Percentiles rank a stretch among this genome's conserved stretches.
phyloP scores from a whole-genome alignment of 2,888 invertebrate species.

The Idaea dimidiata region DNA sequence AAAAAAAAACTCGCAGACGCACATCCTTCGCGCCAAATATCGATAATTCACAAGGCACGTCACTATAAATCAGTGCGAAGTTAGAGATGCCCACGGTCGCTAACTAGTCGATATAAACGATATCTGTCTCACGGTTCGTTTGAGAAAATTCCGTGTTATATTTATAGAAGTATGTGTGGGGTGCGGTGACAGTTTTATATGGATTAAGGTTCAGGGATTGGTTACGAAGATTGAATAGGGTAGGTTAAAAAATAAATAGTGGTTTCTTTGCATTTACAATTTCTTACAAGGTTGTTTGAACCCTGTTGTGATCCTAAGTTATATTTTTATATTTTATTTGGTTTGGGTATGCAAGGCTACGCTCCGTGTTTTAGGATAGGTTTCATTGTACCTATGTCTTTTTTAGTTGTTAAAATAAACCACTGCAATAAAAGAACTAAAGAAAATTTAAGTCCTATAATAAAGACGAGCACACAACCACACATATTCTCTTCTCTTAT shows the following conservation, averaged over 20 bases:
- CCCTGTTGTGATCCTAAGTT: neutral
- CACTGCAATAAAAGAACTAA: too few species aligned
- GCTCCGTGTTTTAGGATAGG: too few species aligned
- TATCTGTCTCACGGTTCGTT: neutral
- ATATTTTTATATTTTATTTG: neutral
- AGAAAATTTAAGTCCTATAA: too few species aligned
- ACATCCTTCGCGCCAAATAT: neutral
- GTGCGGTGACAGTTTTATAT: conserved; percentile 1
- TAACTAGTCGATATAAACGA: conserved; percentile 65
- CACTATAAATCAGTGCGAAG: conserved; percentile 73
- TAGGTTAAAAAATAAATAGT: neutral
- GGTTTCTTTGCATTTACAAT: neutral
- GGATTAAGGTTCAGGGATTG: neutral
- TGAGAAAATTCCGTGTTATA: neutral
- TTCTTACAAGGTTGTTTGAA: neutral
- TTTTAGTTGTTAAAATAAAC: too few species aligned
- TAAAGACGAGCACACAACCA: too few species aligned
- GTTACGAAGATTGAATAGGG: neutral
- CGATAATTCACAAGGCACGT: conserved; percentile 70
- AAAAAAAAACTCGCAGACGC: too few species aligned
- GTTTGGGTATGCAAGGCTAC: too few species aligned
- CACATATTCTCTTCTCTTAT: too few species aligned
- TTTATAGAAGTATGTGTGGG: neutral
- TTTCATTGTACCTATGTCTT: too few species aligned
- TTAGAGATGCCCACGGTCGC: conserved; percentile 75